Conservation (phyloP, 2,113 vertebrate genomes). For the Dicentrarchus labrax region DNA sequence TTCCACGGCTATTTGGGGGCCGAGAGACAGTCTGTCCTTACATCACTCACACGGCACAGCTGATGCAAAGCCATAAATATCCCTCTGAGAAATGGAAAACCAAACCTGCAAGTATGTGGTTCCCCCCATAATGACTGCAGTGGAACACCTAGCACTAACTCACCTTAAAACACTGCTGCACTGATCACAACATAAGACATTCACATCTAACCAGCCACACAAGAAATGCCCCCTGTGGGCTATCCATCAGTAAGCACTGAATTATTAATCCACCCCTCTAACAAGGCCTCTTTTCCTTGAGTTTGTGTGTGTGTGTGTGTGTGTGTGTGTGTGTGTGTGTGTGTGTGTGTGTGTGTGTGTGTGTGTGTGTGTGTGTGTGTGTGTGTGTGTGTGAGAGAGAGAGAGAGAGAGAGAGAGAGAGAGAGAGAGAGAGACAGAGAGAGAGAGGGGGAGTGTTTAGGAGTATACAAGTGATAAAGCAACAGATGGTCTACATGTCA, state of each 20-base stretch:
- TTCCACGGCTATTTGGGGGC: slow-evolving; percentile 79
- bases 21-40: slow-evolving; percentile 76
- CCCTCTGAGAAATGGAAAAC: slow-evolving; percentile 78
- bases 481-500: slow-evolving; percentile 61
- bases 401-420: no score
- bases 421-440: background rate
- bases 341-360: slow-evolving; percentile 5
- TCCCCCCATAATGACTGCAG: slow-evolving; percentile 38
- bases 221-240: slow-evolving; percentile 47
- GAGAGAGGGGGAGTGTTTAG: slow-evolving; percentile 10
- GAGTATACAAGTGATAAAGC: slow-evolving; percentile 38
- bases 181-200: slow-evolving; percentile 50
- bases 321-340: background rate
- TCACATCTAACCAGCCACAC: slow-evolving; percentile 39
- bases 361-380: slow-evolving; percentile 4
- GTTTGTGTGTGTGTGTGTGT: slow-evolving; percentile 2
- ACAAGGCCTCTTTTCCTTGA: slow-evolving; percentile 41
- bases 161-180: slow-evolving; percentile 64
- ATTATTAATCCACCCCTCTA: slow-evolving; percentile 70
- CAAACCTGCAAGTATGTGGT: slow-evolving; percentile 68
- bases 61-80: slow-evolving; percentile 85
- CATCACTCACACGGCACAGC: slow-evolving; percentile 79
- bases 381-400: background rate
- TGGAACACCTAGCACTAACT: slow-evolving; percentile 67
- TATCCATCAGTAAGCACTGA: slow-evolving; percentile 60